Base-by-base conservation (phyloP, 2,113 vertebrate species). In the Entelurus aequoreus region DNA sequence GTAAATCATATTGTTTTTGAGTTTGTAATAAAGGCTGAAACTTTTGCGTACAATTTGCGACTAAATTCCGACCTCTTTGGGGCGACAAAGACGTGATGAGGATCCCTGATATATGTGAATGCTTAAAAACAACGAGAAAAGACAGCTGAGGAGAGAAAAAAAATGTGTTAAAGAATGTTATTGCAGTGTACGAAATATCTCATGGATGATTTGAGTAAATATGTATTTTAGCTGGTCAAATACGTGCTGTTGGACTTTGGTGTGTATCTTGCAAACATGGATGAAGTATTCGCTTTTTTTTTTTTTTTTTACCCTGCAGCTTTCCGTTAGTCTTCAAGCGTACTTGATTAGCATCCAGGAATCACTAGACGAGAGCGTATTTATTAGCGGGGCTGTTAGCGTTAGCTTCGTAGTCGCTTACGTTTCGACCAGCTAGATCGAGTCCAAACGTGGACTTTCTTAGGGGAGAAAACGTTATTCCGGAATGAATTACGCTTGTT, bases 21-120 rank as follows among this genome's bases (percentile, higher is more conserved):
- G 5, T 42, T 5, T 16, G 54, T 15, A 14, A 3, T 54, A 36
- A 28, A 54, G 37, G 37, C 54, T 55, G 15, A 37, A 28, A 38
- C 15, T 40, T 56, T 56, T 56, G 3, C 10, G 37, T 56, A n/a
- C 37, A 16, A 40, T 44, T 57, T 57, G 38, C 6, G 9, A 44
- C 40, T 13, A 57, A 44, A 42, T 57, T 21, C 16, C 16, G 5
- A 16, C 55, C n/a, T 44, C 38, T 44, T 44, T 19, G 42, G 42
- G n/a, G 16, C 44, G 14, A 13, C 49, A 50, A 61, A 61, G 59
- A 61, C 66, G 81, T 87, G 72, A 87, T 82, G 75, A 84, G 84
- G 84, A 84, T 89, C 91, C 91, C 91, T 91, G 91, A 88, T 84
- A 92, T 88, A 92, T 92, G 91, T 92, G 91, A 92, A 92, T 85